A percentile compares a stretch with the other conserved stretches of the same genome.
phyloP scores from a whole-genome alignment of 2,888 invertebrate genomes.

The Ypsolopha sequella region DNA sequence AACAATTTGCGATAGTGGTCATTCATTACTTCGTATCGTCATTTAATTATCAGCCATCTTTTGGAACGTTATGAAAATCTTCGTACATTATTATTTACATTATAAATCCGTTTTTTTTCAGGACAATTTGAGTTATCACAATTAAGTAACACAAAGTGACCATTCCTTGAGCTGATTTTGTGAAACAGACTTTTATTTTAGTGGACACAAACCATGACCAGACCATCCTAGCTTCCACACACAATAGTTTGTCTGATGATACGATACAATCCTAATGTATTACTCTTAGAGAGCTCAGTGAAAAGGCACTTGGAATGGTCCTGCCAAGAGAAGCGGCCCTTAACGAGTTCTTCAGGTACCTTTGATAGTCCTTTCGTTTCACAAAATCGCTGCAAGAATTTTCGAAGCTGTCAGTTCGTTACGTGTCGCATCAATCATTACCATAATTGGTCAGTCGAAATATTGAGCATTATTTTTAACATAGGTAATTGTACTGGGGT shows the following conservation, averaged over 20 bases:
- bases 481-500: slow-evolving; percentile 38
- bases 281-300: too few species aligned
- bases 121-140: slow-evolving; percentile 4
- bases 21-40: not conserved
- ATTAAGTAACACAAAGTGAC: slow-evolving; percentile 5
- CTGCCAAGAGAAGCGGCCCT: too few species aligned
- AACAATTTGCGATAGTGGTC: not conserved
- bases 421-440: slow-evolving; percentile 16
- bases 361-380: not conserved
- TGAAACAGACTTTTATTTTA: not conserved
- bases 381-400: slow-evolving; percentile 1
- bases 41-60: not conserved
- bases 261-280: too few species aligned
- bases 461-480: slow-evolving; percentile 52
- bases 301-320: too few species aligned
- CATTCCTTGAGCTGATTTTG: not conserved
- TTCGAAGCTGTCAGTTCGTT: not conserved
- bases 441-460: slow-evolving; percentile 62
- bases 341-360: too few species aligned
- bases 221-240: too few species aligned
- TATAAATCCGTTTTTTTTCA: slow-evolving; percentile 6
- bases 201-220: too few species aligned
- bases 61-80: not conserved
- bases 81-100: slow-evolving; percentile 6
- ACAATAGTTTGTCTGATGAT: too few species aligned